phyloP scores from a whole-genome alignment of 2,113 vertebrate genomes.

The Manacus vitellinus region DNA sequence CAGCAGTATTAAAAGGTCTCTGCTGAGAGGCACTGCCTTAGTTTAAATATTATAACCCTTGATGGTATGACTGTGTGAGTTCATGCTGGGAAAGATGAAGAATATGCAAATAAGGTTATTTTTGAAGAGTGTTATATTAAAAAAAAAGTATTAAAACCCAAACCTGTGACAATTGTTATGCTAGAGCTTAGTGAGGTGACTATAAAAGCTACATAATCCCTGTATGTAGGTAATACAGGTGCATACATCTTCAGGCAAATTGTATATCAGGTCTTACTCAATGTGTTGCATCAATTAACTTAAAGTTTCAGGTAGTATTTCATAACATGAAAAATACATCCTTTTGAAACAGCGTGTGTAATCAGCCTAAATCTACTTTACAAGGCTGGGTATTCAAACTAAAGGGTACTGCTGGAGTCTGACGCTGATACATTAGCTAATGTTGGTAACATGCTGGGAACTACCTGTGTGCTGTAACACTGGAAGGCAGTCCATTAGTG shows the following conservation, averaged over 20 bases:
- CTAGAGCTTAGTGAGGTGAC: background rate
- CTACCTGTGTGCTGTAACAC: constrained; percentile 62
- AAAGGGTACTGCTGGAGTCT: constrained; percentile 14
- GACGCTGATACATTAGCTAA: constrained; percentile 64
- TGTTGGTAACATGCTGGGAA: constrained; percentile 58
- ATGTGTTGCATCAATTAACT: background rate
- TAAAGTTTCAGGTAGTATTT: background rate
- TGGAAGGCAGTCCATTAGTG: constrained; percentile 79
- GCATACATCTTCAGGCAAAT: background rate
- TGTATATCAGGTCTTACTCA: background rate
- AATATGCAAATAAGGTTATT: background rate
- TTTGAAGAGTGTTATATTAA: background rate
- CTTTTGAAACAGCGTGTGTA: background rate
- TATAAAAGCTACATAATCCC: background rate
- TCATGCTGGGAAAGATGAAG: background rate
- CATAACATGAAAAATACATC: background rate
- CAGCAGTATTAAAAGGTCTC: background rate
- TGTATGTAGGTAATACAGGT: background rate
- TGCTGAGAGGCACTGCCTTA: background rate
- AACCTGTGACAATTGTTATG: background rate
- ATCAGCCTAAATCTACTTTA: constrained; percentile 36
- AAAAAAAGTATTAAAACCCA: background rate
- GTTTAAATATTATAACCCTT: background rate
- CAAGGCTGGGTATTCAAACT: background rate
- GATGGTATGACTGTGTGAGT: background rate